These are phyloP conservation scores for Cygnus atratus DNA, from an alignment of 2,113 vertebrate genomes.

Conservation along the genomic window DNA sequence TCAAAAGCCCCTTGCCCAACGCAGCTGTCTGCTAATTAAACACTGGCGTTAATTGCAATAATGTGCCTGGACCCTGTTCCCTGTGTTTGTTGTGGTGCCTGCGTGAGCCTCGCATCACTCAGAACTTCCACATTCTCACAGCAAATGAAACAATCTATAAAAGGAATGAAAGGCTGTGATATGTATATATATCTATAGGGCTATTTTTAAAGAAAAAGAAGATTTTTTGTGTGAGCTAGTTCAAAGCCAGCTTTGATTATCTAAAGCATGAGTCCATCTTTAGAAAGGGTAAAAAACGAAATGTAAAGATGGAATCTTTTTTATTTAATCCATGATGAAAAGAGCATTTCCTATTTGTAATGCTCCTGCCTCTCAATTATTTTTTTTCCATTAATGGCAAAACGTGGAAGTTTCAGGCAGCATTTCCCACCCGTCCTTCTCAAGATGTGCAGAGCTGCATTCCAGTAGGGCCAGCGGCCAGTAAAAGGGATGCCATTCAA, in stretches of 20 bases:
- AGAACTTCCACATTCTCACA: constrained; percentile 38
- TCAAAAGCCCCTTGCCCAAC: constrained; percentile 1
- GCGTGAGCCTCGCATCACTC: background rate
- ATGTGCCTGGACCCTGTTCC: background rate
- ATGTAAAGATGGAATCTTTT: constrained; percentile 45
- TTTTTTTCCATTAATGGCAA: background rate
- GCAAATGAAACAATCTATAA: constrained; percentile 45
- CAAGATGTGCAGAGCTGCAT: constrained; percentile 56
- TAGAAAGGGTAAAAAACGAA: constrained; percentile 48
- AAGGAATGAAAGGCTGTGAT: constrained; percentile 51
- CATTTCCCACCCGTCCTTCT: constrained; percentile 52
- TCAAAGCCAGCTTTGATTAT: constrained; percentile 69
- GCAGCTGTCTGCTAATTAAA: constrained; percentile 58
- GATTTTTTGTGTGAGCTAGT: constrained; percentile 7
- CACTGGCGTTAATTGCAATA: background rate
- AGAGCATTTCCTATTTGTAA: constrained; percentile 24
- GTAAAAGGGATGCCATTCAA: constrained; percentile 60
- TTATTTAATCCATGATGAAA: constrained; percentile 59
- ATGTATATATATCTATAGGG: constrained; percentile 1
- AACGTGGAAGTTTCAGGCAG: constrained; percentile 26
- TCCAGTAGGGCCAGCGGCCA: constrained; percentile 39
- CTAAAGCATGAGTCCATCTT: constrained; percentile 40
- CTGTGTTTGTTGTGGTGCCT: constrained; percentile 12
- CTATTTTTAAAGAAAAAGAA: constrained; percentile 58
- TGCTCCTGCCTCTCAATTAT: background rate